Evolutionary conservation across 2,797 vertebrate species (phyloP).

Genomic region (Alfaro cultratus): DNA sequence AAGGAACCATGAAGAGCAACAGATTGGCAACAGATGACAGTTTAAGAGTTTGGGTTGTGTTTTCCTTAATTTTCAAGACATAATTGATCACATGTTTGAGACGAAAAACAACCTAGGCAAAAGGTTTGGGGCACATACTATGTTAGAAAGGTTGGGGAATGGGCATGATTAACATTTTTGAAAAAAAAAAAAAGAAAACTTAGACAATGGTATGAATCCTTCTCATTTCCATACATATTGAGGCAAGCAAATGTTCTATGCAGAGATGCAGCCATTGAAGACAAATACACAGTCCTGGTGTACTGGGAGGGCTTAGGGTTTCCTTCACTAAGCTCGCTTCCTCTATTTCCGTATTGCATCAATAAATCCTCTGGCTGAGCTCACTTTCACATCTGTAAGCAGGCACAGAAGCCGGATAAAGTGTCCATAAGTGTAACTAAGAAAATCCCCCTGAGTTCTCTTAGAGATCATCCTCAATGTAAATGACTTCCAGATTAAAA

Average conservation of each 20-base stretch:
- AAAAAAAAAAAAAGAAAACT: conserved; percentile 53
- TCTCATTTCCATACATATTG: conserved; percentile 84
- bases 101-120: conserved; percentile 32
- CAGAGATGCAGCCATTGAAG: conserved; percentile 57
- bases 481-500: conserved; percentile 16
- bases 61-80: conserved; percentile 75
- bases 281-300: conserved; percentile 58
- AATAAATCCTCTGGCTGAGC: conserved; percentile 56
- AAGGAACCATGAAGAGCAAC: conserved; percentile 33
- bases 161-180: conserved; percentile 72
- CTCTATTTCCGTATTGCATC: conserved; percentile 61
- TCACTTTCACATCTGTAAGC: conserved; percentile 59
- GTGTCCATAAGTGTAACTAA: conserved; percentile 53
- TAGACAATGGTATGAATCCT: conserved; percentile 74
- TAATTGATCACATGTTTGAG: conserved; percentile 80
- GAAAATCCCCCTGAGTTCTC: conserved; percentile 46
- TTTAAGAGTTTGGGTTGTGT: conserved; percentile 64
- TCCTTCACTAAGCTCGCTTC: conserved; percentile 62
- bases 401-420: conserved; percentile 52
- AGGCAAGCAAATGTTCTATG: conserved; percentile 51
- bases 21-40: conserved; percentile 55
- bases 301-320: conserved; percentile 62
- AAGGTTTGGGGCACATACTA: conserved; percentile 29
- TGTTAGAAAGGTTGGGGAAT: conserved; percentile 20
- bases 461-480: conserved; percentile 27